phyloP scores from a whole-genome alignment of 2,113 vertebrate species.

The Lepus americanus region DNA sequence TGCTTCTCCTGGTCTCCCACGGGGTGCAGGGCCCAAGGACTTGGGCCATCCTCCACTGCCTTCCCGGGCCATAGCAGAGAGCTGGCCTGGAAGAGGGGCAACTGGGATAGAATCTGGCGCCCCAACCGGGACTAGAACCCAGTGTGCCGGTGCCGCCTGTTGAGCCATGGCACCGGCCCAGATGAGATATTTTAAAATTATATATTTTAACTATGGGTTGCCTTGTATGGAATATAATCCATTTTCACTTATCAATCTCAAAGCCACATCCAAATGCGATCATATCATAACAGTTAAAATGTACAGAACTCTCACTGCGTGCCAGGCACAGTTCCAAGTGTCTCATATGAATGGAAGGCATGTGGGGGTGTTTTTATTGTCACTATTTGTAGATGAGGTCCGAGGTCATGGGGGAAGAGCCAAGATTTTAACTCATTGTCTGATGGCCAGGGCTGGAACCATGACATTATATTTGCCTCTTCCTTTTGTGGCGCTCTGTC shows the following conservation, averaged over 20 bases:
- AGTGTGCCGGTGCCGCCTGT: no score
- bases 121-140: no score
- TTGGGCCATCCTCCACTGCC: no score
- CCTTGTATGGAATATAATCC: neutral
- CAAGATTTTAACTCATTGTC: neutral
- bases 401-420: neutral
- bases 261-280: neutral
- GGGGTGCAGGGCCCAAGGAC: no score
- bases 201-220: neutral
- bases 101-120: no score
- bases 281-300: neutral
- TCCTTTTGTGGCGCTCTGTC: neutral
- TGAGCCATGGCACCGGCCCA: neutral
- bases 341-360: neutral
- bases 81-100: no score
- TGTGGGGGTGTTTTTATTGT: neutral
- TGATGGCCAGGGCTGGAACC: neutral
- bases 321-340: neutral
- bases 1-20: no score
- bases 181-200: neutral
- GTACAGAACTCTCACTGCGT: neutral
- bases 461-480: neutral
- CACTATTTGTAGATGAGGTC: slow-evolving; percentile 15
- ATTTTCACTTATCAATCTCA: neutral
- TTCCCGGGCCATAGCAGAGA: no score